phyloP scores from a whole-genome alignment of 2,888 invertebrate species.

The Imbricaverruca yamaguchii region DNA sequence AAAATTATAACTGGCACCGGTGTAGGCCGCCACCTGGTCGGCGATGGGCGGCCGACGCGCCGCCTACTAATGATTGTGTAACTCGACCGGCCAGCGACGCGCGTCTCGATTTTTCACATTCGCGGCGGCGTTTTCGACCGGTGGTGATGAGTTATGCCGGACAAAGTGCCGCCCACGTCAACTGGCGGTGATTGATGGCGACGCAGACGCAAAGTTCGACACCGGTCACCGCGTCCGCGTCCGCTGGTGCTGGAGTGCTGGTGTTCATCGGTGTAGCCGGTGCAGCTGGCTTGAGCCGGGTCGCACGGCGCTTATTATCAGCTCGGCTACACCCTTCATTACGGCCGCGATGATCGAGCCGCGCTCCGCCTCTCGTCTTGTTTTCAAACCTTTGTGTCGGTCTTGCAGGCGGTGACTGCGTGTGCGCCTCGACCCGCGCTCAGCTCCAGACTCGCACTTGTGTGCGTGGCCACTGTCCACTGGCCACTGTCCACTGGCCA shows the following conservation, averaged over 20 bases:
- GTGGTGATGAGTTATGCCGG: conserved; percentile 7
- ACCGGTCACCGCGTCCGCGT: too few species aligned
- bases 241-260: not conserved
- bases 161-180: conserved; percentile 9
- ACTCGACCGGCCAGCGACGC: not conserved
- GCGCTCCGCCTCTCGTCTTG: not conserved
- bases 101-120: conserved; percentile 16
- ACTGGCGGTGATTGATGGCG: not conserved
- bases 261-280: not conserved
- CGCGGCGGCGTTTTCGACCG: not conserved
- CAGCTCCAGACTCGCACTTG: too few species aligned
- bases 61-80: conserved; percentile 7
- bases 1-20: conserved; percentile 6
- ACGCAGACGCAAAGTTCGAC: not conserved
- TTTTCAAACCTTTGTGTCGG: not conserved
- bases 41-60: not conserved
- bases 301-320: not conserved
- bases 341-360: not conserved
- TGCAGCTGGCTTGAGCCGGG: not conserved
- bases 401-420: too few species aligned
- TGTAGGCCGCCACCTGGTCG: not conserved
- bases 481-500: too few species aligned
- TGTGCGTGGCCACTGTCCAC: too few species aligned
- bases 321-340: not conserved
- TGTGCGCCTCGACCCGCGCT: too few species aligned